Conservation (phyloP, 1,140 invertebrate genomes). For the Nebria ingens region DNA sequence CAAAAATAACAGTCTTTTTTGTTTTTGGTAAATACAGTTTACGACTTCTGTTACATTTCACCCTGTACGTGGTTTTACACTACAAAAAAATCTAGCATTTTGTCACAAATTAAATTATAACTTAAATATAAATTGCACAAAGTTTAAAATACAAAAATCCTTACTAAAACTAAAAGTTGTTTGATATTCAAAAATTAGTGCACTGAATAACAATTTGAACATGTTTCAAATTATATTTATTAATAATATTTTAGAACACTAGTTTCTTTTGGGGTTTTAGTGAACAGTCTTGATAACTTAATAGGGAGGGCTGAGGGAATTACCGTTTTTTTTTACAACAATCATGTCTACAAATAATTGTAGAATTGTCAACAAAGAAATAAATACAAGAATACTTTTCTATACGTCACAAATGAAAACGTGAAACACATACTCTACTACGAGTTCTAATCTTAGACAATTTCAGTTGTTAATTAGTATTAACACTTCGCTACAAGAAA, state of each 20-base stretch:
- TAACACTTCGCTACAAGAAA: neutral
- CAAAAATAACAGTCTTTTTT: slow-evolving; percentile 9
- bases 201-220: neutral
- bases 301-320: too few relatives aligned
- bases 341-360: too few relatives aligned
- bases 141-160: neutral
- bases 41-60: slow-evolving; percentile 5
- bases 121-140: neutral
- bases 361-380: too few relatives aligned
- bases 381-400: neutral
- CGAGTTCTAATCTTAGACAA: neutral
- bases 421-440: neutral
- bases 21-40: slow-evolving; percentile 9
- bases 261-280: neutral
- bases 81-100: neutral
- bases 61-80: slow-evolving; percentile 1
- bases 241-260: neutral
- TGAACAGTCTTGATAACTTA: too few relatives aligned
- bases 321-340: too few relatives aligned
- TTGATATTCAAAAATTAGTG: neutral
- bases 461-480: neutral
- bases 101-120: neutral
- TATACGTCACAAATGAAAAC: neutral
- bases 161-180: neutral
- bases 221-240: neutral